These are phyloP conservation scores for Cryptoblepharus egeriae DNA, from an alignment of 2,797 vertebrate genomes.

Conservation along the genomic window DNA sequence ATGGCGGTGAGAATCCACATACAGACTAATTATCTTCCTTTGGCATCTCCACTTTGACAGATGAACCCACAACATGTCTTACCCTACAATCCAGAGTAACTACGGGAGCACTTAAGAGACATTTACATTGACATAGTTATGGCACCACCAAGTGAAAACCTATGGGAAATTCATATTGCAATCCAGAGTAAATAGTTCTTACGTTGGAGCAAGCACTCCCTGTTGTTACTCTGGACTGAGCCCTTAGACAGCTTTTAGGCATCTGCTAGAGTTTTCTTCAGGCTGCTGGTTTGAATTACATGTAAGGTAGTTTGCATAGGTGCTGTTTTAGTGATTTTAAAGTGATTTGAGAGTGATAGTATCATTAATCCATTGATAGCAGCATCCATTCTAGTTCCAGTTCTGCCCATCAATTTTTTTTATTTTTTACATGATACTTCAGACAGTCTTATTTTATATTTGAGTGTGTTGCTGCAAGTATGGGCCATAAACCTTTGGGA, in stretches of 20 bases:
- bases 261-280: background rate
- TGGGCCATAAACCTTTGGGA: background rate
- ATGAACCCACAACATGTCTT: conserved; percentile 31
- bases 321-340: background rate
- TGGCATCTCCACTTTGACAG: background rate
- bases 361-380: background rate
- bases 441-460: too few species aligned
- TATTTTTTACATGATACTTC: background rate
- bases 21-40: conserved; percentile 8
- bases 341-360: background rate
- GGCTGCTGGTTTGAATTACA: conserved; percentile 15
- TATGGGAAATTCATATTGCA: too few species aligned
- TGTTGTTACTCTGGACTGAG: too few species aligned
- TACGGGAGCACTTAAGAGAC: too few species aligned
- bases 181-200: too few species aligned
- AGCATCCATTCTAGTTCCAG: background rate
- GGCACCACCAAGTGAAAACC: too few species aligned
- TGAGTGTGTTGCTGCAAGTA: background rate
- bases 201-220: too few species aligned
- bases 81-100: too few species aligned
- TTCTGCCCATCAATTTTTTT: background rate
- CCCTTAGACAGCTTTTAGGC: conserved; percentile 9
- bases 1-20: background rate
- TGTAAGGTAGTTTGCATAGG: background rate
- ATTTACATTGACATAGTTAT: too few species aligned